These are phyloP conservation scores for Malthinus seriepunctatus DNA, from an alignment of 2,888 invertebrate species.

Conservation along the genomic window DNA sequence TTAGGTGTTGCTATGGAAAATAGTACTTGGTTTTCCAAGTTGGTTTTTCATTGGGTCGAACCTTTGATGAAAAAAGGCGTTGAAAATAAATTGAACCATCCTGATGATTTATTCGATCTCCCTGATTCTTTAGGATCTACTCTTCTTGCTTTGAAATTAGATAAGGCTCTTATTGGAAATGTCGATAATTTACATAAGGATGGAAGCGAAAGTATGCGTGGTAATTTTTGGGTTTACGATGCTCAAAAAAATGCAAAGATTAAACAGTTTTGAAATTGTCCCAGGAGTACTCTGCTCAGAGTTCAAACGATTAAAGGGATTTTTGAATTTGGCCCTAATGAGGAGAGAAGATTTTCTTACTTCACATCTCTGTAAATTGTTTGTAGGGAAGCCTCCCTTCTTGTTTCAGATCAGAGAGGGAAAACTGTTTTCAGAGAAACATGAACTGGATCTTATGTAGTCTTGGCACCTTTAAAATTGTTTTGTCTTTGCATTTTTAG, in stretches of 20 bases:
- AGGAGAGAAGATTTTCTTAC: too few species aligned
- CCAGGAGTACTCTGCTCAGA: too few species aligned
- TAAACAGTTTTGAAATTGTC: too few species aligned
- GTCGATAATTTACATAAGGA: conserved; percentile 52
- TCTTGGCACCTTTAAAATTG: too few species aligned
- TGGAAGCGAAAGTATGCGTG: conserved; percentile 36
- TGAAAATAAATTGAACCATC: conserved; percentile 68
- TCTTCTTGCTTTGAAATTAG: conserved; percentile 64
- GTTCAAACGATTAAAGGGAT: too few species aligned
- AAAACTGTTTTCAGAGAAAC: neutral
- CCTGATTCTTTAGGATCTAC: conserved; percentile 68
- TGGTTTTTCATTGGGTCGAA: conserved; percentile 88
- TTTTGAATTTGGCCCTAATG: too few species aligned
- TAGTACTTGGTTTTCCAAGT: conserved; percentile 67
- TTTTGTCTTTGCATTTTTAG: neutral
- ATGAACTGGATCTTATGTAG: too few species aligned
- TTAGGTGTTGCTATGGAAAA: conserved; percentile 85
- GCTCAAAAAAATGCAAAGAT: too few species aligned
- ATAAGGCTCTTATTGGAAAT: conserved; percentile 61
- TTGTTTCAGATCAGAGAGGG: neutral
- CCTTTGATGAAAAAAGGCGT: conserved; percentile 82
- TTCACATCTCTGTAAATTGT: too few species aligned
- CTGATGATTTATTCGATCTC: conserved; percentile 84
- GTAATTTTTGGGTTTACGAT: conserved; percentile 6
- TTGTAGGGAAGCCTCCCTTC: too few species aligned